Conservation (phyloP, 2,113 vertebrate genomes). For the Phycodurus eques region DNA sequence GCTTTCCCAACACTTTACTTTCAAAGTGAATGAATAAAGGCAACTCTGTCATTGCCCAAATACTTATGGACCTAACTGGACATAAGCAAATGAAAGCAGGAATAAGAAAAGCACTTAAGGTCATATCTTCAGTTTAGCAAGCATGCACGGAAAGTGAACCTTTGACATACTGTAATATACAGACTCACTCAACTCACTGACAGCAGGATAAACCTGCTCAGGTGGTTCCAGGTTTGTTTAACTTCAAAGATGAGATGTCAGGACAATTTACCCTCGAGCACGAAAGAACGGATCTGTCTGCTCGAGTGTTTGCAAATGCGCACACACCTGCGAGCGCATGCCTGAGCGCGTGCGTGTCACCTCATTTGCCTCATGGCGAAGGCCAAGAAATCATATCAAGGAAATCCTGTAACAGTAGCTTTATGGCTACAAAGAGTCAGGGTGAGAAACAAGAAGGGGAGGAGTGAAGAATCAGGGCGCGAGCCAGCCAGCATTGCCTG, state of each 20-base stretch:
- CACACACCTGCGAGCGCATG: background rate
- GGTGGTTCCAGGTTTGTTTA: slow-evolving; percentile 63
- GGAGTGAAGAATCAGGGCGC: slow-evolving; percentile 18
- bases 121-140: background rate
- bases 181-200: background rate
- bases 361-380: slow-evolving; percentile 29
- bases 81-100: no score
- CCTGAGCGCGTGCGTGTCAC: slow-evolving; percentile 5
- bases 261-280: slow-evolving; percentile 47
- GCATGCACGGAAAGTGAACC: background rate
- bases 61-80: background rate
- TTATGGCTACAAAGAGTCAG: slow-evolving; percentile 20
- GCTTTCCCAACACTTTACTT: background rate
- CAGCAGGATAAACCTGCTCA: slow-evolving; percentile 67
- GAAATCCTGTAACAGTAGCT: slow-evolving; percentile 35
- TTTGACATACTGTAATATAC: slow-evolving; percentile 18
- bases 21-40: background rate
- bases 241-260: slow-evolving; percentile 63
- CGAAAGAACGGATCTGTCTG: slow-evolving; percentile 37
- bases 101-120: background rate
- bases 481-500: slow-evolving; percentile 37
- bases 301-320: slow-evolving; percentile 14
- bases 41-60: background rate
- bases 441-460: background rate
- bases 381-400: slow-evolving; percentile 45